A percentile compares a stretch with the other conserved stretches of the same genome.
These are phyloP conservation scores for Phocides pigmalion DNA, from an alignment of 1,140 invertebrate species.

Conservation along the genomic window DNA sequence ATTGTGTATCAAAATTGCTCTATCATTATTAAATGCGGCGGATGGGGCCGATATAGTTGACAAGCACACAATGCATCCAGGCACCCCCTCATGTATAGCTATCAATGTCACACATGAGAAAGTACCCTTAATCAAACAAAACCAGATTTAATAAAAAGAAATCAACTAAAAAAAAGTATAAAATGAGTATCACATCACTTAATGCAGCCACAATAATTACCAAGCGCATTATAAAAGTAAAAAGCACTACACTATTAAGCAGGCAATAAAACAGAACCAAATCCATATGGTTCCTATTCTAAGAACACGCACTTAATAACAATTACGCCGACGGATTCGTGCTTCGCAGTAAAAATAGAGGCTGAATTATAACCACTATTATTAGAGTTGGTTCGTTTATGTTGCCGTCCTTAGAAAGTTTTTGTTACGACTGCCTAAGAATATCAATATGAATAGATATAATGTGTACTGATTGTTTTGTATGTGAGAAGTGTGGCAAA, in stretches of 20 bases:
- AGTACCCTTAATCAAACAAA: neutral
- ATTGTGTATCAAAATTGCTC: neutral
- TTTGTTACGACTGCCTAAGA: neutral
- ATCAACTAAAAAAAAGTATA: neutral
- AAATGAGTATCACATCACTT: constrained; percentile 1
- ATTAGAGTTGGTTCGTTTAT: constrained; percentile 14
- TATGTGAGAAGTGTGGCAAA: too few relatives aligned
- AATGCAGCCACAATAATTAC: constrained; percentile 8
- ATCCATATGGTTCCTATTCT: constrained; percentile 33
- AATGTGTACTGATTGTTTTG: too few relatives aligned
- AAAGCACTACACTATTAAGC: constrained; percentile 13
- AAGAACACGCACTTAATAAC: constrained; percentile 41
- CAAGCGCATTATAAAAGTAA: constrained; percentile 17
- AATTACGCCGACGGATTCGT: constrained; percentile 40
- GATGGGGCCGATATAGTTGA: too few relatives aligned
- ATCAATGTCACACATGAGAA: too few relatives aligned
- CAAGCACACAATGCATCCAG: too few relatives aligned
- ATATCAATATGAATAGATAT: too few relatives aligned
- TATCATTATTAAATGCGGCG: too few relatives aligned
- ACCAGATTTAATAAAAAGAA: neutral
- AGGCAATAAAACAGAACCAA: constrained; percentile 21
- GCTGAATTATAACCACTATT: constrained; percentile 12
- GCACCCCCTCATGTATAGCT: too few relatives aligned
- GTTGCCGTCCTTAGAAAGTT: neutral
- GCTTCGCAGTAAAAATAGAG: constrained; percentile 32